Evolutionary conservation across 2,797 vertebrate species (phyloP).

Genomic region (Bovichtus diacanthus): DNA sequence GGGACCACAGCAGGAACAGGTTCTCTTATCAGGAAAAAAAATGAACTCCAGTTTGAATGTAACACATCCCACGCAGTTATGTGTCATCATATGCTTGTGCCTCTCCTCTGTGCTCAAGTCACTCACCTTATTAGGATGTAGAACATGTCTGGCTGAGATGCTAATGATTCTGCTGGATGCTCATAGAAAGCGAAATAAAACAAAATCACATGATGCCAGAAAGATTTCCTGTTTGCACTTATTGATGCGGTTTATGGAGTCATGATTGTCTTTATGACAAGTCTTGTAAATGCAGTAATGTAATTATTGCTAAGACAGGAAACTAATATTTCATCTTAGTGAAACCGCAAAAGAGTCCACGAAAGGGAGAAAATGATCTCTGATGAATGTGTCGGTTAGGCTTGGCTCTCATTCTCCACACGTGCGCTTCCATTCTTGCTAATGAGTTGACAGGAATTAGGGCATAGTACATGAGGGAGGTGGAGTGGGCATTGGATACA

Average conservation of each 20-base stretch:
- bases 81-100: constrained; percentile 34
- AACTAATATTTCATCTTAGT: constrained; percentile 22
- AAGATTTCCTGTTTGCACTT: not conserved
- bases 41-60: constrained; percentile 27
- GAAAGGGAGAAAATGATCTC: constrained; percentile 5
- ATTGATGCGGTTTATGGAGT: not conserved
- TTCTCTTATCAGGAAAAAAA: constrained; percentile 26
- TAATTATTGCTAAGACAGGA: not conserved
- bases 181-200: constrained; percentile 11
- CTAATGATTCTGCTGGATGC: not conserved
- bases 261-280: not conserved
- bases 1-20: constrained; percentile 37
- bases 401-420: constrained; percentile 54
- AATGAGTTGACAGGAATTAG: constrained; percentile 76
- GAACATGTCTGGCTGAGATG: constrained; percentile 2
- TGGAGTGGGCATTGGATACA: constrained; percentile 53
- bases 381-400: constrained; percentile 34
- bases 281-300: not conserved
- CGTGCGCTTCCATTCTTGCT: constrained; percentile 54
- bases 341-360: not conserved
- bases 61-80: constrained; percentile 51
- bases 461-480: constrained; percentile 60
- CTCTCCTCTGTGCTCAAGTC: constrained; percentile 30
- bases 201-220: not conserved
- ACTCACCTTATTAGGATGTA: constrained; percentile 13